Evolutionary conservation across 2,113 vertebrate species (phyloP), one percentile per base, ranked within the genome.

Genomic region (Amazona guildingii): DNA sequence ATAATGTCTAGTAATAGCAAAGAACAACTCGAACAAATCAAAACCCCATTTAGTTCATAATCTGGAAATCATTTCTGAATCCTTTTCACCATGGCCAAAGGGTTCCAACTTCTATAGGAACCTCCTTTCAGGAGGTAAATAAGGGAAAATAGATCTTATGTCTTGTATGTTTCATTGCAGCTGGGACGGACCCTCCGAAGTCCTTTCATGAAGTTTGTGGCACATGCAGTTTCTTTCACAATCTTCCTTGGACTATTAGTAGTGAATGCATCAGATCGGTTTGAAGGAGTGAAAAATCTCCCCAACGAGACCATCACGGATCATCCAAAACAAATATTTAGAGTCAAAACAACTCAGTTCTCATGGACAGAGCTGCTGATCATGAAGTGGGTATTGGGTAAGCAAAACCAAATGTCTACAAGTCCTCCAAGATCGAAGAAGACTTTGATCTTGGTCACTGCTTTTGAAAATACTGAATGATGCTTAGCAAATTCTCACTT

Each of bases 201-300:
- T 70, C 99, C 99, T 62, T 99, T 99, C 95, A 99, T 99, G 99
- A 99, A 99, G 98, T 99, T 99, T 91, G 99, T 99, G 88, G 99
- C 99, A 55, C 99, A 99, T 11, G 99, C 99, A 2, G 99, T 99
- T 86, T 99, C 99, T 86, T 99, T 99, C 97, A 99, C 99, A 67
- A 99, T 99, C 97, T 99, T 99, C 95, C 96, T 99, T 86, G 98
- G 99, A 75, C 97, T 99, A 62, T 98, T 99, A 85, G 98, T 99
- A 7, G 92, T 99, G 96, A 99, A 99, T 2, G 99, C 99, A 20
- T 99, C 99, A 0, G 99, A 99, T 86, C 98, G 99, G 20, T 99
- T 99, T 39, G 99, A 99, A 92, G 99, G 99, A 2, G 98, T 99
- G 27, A 99, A 99, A 97, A 99, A 99, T 52, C 98, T 99, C 61